Evolutionary conservation across 2,888 invertebrate genomes (phyloP).

Genomic region (Luperina nickerlii): DNA sequence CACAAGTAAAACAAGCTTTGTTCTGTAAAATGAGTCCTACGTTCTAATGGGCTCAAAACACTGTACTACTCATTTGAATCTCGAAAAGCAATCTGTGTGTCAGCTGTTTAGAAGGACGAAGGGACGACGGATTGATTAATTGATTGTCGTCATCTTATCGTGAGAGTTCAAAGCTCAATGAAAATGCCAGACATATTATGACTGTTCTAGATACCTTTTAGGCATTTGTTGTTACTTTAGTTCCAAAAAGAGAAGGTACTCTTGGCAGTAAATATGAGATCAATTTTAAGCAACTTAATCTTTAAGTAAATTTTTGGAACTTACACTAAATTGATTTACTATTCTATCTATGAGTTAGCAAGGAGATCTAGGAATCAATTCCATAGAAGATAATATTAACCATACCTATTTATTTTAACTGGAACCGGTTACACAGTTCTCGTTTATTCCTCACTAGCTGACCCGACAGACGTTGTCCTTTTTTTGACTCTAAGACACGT

Average conservation of each 20-base stretch:
- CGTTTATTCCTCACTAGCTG: background rate
- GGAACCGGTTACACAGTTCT: background rate
- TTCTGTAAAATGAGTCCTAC: background rate
- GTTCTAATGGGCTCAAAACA: background rate
- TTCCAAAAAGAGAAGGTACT: background rate
- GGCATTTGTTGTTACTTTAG: background rate
- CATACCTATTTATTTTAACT: background rate
- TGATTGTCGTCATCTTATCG: background rate
- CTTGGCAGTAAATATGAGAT: conserved; percentile 3
- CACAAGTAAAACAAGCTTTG: background rate
- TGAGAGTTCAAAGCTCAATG: conserved; percentile 9
- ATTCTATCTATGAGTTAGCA: background rate
- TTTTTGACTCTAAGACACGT: too few relatives aligned
- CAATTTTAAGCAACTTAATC: background rate
- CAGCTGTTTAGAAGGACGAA: conserved; percentile 1
- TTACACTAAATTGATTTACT: background rate
- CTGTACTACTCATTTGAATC: background rate
- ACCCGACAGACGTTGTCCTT: too few relatives aligned
- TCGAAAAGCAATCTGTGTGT: background rate
- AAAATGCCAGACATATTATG: background rate
- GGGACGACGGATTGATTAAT: conserved; percentile 10
- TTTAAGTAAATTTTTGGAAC: background rate
- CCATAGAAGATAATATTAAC: background rate
- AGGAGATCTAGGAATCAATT: too few relatives aligned
- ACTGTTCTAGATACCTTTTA: conserved; percentile 13